Percentiles rank a stretch among this genome's conserved stretches.
Conservation (phyloP, 1,140 invertebrate species). For the Cheumatopsyche charites region DNA sequence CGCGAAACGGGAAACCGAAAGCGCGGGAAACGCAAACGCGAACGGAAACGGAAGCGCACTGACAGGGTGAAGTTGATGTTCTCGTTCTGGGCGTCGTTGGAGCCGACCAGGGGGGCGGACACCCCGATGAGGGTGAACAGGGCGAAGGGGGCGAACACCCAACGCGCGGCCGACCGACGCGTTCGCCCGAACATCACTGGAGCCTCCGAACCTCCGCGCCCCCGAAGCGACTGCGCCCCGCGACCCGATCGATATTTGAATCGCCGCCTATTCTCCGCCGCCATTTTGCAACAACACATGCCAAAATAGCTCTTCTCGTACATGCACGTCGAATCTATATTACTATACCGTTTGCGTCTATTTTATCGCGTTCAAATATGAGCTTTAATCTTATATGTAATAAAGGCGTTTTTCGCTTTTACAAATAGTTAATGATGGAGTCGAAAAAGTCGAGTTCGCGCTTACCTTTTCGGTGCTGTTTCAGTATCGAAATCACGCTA, state of each 20-base stretch:
- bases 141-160: not conserved
- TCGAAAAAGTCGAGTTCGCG: too few relatives aligned
- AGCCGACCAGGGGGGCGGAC: conserved; percentile 16
- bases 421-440: too few relatives aligned
- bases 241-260: not conserved
- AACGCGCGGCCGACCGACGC: not conserved
- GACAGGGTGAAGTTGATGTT: conserved; percentile 43
- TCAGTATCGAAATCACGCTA: too few relatives aligned
- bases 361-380: too few relatives aligned
- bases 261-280: not conserved
- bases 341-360: too few relatives aligned
- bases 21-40: not conserved
- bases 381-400: too few relatives aligned
- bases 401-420: too few relatives aligned
- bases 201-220: not conserved
- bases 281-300: too few relatives aligned
- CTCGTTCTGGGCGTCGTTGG: conserved; percentile 39
- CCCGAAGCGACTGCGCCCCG: not conserved
- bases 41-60: conserved; percentile 13
- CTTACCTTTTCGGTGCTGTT: too few relatives aligned
- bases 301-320: too few relatives aligned
- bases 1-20: not conserved
- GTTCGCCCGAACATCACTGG: conserved; percentile 15
- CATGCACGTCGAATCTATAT: too few relatives aligned
- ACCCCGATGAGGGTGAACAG: conserved; percentile 1